Conservation (phyloP, 2,113 vertebrate genomes). For the Gallinago paraguaiae region DNA sequence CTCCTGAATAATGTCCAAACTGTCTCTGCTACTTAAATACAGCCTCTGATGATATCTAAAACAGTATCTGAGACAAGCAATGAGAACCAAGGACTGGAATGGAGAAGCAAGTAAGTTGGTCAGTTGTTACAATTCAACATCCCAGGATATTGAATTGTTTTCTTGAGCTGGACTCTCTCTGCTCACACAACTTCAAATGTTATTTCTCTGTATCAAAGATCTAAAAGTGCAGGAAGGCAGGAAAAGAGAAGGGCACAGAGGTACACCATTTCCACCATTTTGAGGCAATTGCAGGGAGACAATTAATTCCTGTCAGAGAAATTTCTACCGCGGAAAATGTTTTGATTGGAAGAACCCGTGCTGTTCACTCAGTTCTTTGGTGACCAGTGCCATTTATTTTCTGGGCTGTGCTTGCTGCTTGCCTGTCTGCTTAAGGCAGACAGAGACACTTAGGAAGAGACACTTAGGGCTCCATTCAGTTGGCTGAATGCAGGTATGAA, state of each 20-base stretch:
- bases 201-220: background rate
- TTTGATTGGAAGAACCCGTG: background rate
- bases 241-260: background rate
- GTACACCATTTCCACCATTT: background rate
- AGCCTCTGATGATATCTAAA: background rate
- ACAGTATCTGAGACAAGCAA: background rate
- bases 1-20: conserved; percentile 33
- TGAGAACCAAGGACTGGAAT: background rate
- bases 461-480: background rate
- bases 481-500: background rate
- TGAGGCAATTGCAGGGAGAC: background rate
- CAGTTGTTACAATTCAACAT: background rate
- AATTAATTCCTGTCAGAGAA: background rate
- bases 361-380: background rate
- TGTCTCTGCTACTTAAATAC: conserved; percentile 7
- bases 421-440: background rate
- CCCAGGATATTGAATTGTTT: background rate
- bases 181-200: background rate
- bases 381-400: background rate
- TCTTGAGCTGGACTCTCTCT: background rate
- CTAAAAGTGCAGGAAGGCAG: background rate
- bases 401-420: background rate
- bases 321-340: background rate
- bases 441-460: no score
- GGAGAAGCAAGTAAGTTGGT: background rate